Conservation (phyloP, 2,888 invertebrate species). For the Seira sanloemensis region DNA sequence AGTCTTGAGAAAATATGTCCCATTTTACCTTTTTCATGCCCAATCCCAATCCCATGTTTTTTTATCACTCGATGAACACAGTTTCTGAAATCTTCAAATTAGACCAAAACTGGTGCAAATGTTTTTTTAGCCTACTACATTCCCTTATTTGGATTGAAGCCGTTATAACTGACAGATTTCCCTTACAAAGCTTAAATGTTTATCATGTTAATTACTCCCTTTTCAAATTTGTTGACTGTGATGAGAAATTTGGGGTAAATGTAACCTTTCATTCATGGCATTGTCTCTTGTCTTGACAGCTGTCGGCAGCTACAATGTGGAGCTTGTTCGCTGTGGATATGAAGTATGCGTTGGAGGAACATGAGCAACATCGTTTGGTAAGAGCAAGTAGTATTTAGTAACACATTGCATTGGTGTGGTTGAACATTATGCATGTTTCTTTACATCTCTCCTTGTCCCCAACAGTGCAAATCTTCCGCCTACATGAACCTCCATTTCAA, state of each 20-base stretch:
- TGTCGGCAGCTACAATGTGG: slow-evolving; percentile 99
- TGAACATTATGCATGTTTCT: not conserved
- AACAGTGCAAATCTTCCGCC: slow-evolving; percentile 97
- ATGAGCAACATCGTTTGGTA: slow-evolving; percentile 94
- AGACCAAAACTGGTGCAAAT: not conserved
- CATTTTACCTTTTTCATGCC: too few species aligned
- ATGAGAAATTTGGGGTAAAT: slow-evolving; percentile 42
- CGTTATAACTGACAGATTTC: slow-evolving; percentile 47
- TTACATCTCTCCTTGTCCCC: not conserved
- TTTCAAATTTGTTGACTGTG: slow-evolving; percentile 52
- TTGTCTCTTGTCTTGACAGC: slow-evolving; percentile 78
- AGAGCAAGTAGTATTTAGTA: too few species aligned
- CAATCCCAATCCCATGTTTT: too few species aligned
- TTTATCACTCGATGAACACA: too few species aligned
- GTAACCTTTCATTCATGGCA: slow-evolving; percentile 51
- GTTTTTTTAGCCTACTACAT: slow-evolving; percentile 8
- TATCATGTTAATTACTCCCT: slow-evolving; percentile 43
- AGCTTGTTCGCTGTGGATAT: slow-evolving; percentile 96
- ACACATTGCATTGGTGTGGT: slow-evolving; percentile 98
- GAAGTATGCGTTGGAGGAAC: slow-evolving; percentile 98
- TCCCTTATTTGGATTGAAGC: slow-evolving; percentile 47
- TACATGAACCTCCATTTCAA: slow-evolving; percentile 99
- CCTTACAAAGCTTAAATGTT: not conserved
- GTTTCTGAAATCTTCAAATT: slow-evolving; percentile 1
- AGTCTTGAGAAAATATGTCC: too few species aligned